Percentiles rank a stretch among this genome's conserved stretches.
phyloP scores from a whole-genome alignment of 2,113 vertebrate species.

The Pachyramphus minor region DNA sequence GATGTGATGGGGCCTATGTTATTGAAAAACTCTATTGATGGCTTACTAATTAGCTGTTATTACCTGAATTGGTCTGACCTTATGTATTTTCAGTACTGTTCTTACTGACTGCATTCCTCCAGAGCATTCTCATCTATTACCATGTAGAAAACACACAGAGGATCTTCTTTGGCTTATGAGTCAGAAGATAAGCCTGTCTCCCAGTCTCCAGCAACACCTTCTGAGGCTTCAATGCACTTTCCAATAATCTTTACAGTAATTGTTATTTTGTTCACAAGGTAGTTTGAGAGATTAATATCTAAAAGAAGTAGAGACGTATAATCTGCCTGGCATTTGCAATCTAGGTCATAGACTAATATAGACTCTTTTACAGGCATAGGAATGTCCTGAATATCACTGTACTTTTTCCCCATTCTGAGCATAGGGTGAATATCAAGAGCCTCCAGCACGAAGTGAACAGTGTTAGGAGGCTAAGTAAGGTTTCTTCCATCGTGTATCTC shows the following conservation, averaged over 20 bases:
- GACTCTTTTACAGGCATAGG: not conserved
- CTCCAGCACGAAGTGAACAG: not conserved
- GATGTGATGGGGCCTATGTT: conserved; percentile 46
- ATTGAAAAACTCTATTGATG: conserved; percentile 52
- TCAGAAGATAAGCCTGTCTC: conserved; percentile 46
- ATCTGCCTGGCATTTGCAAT: not conserved
- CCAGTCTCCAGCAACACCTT: not conserved
- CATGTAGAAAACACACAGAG: not conserved
- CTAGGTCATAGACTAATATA: not conserved
- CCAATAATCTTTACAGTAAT: conserved; percentile 23
- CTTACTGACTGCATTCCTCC: conserved; percentile 52
- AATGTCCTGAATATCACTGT: not conserved
- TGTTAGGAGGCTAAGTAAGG: not conserved
- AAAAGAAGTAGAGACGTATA: not conserved
- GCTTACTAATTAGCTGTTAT: conserved; percentile 60
- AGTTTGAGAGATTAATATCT: conserved; percentile 11
- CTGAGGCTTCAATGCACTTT: not conserved
- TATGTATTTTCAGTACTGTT: conserved; percentile 38
- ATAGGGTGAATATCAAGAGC: not conserved
- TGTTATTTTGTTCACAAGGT: not conserved
- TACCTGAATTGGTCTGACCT: conserved; percentile 55
- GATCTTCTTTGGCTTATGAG: conserved; percentile 41
- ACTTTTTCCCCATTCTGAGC: not conserved
- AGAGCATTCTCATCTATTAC: conserved; percentile 50
- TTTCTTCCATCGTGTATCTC: not conserved